Conservation (phyloP, 2,113 vertebrate species). For the Pandion haliaetus region DNA sequence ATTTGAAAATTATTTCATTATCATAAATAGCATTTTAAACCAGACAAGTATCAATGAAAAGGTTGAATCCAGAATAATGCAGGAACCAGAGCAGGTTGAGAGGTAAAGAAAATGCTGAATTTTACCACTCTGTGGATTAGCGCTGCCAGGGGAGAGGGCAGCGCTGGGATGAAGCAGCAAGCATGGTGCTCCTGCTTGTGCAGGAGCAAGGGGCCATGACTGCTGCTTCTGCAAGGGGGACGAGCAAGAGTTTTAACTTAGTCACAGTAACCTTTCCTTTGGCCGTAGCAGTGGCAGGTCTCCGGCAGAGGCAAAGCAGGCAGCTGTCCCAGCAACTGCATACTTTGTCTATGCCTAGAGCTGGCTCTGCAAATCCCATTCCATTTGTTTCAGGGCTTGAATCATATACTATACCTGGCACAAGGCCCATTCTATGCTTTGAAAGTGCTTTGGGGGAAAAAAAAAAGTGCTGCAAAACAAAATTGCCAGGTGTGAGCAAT, state of each 20-base stretch:
- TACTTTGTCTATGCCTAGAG: neutral
- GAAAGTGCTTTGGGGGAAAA: neutral
- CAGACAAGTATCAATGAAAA: neutral
- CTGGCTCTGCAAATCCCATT: neutral
- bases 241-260: neutral
- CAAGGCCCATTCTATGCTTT: neutral
- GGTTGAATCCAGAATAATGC: neutral
- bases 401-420: neutral
- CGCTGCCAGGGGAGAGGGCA: neutral
- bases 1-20: neutral
- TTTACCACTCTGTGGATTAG: fast-evolving
- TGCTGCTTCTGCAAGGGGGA: neutral
- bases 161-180: neutral
- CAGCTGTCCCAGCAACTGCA: neutral
- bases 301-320: neutral
- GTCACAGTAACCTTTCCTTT: neutral
- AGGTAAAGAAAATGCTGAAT: neutral
- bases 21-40: neutral
- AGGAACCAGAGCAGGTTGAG: neutral
- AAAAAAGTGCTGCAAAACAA: neutral
- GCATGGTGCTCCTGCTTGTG: neutral
- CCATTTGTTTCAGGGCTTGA: neutral
- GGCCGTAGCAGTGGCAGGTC: neutral
- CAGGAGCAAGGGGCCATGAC: neutral
- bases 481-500: conserved; percentile 44